Evolutionary conservation across 2,888 invertebrate genomes (phyloP).

Genomic region (Synanthedon andrenaeformis): DNA sequence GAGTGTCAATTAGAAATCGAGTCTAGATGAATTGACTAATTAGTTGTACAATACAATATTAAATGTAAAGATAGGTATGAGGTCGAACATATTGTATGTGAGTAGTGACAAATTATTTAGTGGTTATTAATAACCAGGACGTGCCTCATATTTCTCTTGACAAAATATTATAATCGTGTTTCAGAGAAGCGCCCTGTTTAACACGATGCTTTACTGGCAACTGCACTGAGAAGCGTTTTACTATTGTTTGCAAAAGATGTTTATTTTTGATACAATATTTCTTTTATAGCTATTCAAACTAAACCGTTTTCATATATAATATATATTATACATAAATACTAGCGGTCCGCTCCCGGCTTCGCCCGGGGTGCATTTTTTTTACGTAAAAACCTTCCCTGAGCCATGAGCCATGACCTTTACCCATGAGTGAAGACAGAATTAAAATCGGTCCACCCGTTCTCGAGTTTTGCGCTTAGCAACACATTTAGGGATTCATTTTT

Average conservation of each 20-base stretch:
- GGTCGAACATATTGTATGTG: not conserved
- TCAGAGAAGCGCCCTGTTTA: constrained; percentile 12
- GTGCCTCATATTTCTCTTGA: not conserved
- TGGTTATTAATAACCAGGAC: not conserved
- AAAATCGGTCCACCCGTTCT: no score
- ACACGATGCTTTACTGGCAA: constrained; percentile 53
- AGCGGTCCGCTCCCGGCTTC: no score
- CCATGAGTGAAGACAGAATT: no score
- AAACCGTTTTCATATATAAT: no score
- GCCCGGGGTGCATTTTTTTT: no score
- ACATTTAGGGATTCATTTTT: no score
- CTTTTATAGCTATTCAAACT: constrained; percentile 6
- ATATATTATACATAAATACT: no score
- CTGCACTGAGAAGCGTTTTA: constrained; percentile 23
- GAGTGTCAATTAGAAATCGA: no score
- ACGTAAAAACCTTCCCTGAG: no score
- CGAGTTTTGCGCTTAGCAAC: no score
- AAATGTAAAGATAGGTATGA: not conserved
- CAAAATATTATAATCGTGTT: constrained; percentile 4
- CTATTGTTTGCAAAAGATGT: constrained; percentile 40
- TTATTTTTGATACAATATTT: constrained; percentile 17
- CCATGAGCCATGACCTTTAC: no score
- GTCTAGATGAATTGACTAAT: not conserved
- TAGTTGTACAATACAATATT: not conserved
- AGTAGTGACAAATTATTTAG: not conserved